Percentiles rank a stretch among this genome's conserved stretches.
phyloP scores from a whole-genome alignment of 2,888 invertebrate genomes.

The Tricholauxania praeusta region DNA sequence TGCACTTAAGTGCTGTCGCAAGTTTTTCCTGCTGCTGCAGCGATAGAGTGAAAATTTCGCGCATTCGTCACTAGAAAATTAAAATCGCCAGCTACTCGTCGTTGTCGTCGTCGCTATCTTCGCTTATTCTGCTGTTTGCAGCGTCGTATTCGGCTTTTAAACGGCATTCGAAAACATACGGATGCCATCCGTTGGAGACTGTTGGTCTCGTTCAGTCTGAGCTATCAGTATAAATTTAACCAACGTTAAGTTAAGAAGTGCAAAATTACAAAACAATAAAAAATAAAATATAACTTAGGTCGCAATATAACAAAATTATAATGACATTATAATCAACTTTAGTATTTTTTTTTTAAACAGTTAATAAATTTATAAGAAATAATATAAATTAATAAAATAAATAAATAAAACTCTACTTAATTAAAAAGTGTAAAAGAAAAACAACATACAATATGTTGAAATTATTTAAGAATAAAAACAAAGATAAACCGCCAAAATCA shows the following conservation, averaged over 20 bases:
- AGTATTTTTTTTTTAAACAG: conserved; percentile 11
- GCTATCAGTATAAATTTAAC: conserved; percentile 9
- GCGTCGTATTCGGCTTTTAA: conserved; percentile 34
- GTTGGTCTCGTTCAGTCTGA: conserved; percentile 11
- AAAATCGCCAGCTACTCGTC: no score
- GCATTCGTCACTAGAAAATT: conserved; percentile 26
- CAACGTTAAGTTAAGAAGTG: conserved; percentile 18
- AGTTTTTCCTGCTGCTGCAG: conserved; percentile 31
- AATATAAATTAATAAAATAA: neutral
- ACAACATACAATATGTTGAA: conserved; percentile 54
- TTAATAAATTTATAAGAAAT: neutral
- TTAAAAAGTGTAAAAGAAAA: neutral
- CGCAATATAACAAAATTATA: neutral
- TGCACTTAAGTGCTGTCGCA: neutral
- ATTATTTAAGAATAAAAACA: conserved; percentile 59
- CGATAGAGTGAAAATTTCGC: conserved; percentile 17
- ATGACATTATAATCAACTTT: neutral
- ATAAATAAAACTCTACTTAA: conserved; percentile 4
- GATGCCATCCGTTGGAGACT: conserved; percentile 9
- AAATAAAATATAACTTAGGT: neutral
- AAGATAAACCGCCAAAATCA: conserved; percentile 62
- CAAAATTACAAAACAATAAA: conserved; percentile 18
- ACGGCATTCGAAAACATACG: conserved; percentile 9
- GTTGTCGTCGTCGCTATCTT: neutral
- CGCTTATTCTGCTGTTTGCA: neutral